phyloP scores from a whole-genome alignment of 2,888 invertebrate genomes.

The Acanthococcus lagerstroemiae region DNA sequence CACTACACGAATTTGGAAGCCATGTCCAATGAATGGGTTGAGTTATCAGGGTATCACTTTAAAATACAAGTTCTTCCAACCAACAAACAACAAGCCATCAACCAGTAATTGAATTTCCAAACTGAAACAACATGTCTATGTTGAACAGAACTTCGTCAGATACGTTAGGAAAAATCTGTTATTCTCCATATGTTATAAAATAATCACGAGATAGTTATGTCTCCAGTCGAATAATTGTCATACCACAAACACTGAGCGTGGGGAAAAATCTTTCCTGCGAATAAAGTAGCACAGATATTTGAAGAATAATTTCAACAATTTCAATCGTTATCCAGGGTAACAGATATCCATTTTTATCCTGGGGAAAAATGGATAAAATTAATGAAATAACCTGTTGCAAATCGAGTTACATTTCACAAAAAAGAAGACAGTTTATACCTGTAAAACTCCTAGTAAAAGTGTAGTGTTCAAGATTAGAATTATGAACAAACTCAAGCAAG shows the following conservation, averaged over 20 bases:
- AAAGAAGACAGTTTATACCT: too few species aligned
- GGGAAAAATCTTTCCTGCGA: background rate
- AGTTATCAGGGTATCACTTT: too few species aligned
- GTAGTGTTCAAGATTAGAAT: background rate
- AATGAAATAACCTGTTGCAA: background rate
- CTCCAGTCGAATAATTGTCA: background rate
- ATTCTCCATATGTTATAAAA: background rate
- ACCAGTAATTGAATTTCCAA: slow-evolving; percentile 25
- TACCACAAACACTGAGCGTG: background rate
- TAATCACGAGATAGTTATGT: background rate
- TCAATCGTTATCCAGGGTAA: slow-evolving; percentile 10
- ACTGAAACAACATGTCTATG: slow-evolving; percentile 4
- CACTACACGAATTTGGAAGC: too few species aligned
- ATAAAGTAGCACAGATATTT: background rate
- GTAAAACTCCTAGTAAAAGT: slow-evolving; percentile 12
- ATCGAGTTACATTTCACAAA: background rate
- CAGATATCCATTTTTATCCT: slow-evolving; percentile 15
- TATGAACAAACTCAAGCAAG: background rate
- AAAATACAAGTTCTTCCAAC: slow-evolving; percentile 14
- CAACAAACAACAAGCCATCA: slow-evolving; percentile 4
- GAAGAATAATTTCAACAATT: slow-evolving; percentile 14
- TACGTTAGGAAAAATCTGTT: too few species aligned
- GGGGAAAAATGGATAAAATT: background rate
- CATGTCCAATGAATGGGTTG: too few species aligned
- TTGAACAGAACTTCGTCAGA: too few species aligned